Conservation (phyloP, 2,888 invertebrate genomes). For the Odontomyia ornata region DNA sequence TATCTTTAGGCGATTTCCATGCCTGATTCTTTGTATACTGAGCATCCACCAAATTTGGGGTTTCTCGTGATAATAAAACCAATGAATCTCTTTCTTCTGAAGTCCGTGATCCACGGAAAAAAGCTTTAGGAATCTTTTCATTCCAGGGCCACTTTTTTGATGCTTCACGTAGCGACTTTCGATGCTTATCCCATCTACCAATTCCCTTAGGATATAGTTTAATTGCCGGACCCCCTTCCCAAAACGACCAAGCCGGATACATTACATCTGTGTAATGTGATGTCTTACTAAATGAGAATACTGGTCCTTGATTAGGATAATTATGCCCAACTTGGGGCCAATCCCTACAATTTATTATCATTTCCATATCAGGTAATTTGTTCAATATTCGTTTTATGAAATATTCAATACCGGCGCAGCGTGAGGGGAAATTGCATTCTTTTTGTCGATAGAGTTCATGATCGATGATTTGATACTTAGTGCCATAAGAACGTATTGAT, state of each 20-base stretch:
- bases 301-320: conserved; percentile 74
- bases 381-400: conserved; percentile 77
- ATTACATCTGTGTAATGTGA: conserved; percentile 86
- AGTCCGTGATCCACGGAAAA: conserved; percentile 95
- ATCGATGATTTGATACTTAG: conserved; percentile 84
- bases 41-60: conserved; percentile 85
- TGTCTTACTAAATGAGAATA: conserved; percentile 96
- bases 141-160: conserved; percentile 76
- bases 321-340: conserved; percentile 85
- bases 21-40: conserved; percentile 98
- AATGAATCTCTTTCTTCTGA: conserved; percentile 89
- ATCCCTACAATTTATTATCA: conserved; percentile 89
- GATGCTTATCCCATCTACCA: conserved; percentile 90
- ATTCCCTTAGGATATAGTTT: conserved; percentile 91
- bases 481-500: conserved; percentile 67
- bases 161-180: conserved; percentile 74
- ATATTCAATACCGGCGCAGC: conserved; percentile 91
- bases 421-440: conserved; percentile 90
- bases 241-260: conserved; percentile 97
- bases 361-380: conserved; percentile 82
- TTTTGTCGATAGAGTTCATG: conserved; percentile 82
- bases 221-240: conserved; percentile 98
- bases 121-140: conserved; percentile 75
- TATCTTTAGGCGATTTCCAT: conserved; percentile 96
- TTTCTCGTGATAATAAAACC: conserved; percentile 78